Evolutionary conservation across 1,140 invertebrate species (phyloP), one percentile per base, ranked within the genome.

Genomic region (Trypoxylus dichotomus): DNA sequence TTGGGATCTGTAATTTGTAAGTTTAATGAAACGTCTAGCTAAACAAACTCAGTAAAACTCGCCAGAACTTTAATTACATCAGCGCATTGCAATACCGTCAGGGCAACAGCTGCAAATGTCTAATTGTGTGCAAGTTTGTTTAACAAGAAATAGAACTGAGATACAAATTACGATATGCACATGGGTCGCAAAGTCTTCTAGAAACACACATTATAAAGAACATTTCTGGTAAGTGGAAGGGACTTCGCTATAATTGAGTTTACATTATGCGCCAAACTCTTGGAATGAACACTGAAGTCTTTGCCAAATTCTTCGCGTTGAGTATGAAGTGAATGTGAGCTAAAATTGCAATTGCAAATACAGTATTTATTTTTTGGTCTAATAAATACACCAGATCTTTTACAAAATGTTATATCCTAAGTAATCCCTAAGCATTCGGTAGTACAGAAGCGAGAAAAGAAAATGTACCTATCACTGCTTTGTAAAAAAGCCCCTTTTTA

Each of bases 111-210:
- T 68, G 60, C 60, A 29, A 68, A 68, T 68, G 60, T 68, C 60
- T 68, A 68, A 68, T 68, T 68, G 60, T 68, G 60, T 68, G 60
- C 60, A 68, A 68, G 60, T 68, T 68, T 68, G 60, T 68, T 68
- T 68, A 68, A 68, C 60, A 68, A 68, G 60, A 68, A 68, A 68
- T 68, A 68, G 60, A 68, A 68, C 60, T 6, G 47, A 54, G 15
- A 54, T 21, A 15, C 19, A 24, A 25, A 29, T 27, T 68, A 68
- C 60, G 60, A 68, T 68, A 68, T 68, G 60, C 60, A 68, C 60
- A 68, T 68, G 60, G 60, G 60, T 68, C 60, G 21, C 60, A 29
- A 68, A 68, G 60, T 68, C 60, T 68, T 68, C 60, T 29, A 29
- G 27, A 24, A 68, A 68, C 24, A 29, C 19, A 24, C 27, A 68